Evolutionary conservation across 2,888 invertebrate genomes (phyloP).

Genomic region (Erebia aethiops): DNA sequence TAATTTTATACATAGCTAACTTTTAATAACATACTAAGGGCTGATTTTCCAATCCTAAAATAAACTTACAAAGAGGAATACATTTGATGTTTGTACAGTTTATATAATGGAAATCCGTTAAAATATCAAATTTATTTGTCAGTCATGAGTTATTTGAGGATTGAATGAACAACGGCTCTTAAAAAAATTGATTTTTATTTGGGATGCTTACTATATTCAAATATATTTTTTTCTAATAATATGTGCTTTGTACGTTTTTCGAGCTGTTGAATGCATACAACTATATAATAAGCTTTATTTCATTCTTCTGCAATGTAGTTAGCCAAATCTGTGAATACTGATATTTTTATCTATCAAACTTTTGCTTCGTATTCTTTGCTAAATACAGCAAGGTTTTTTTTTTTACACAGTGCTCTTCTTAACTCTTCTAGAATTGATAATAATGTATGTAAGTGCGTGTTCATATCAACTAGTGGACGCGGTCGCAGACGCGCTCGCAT

Average conservation of each 20-base stretch:
- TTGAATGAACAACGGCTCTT: not conserved
- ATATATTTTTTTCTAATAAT: not conserved
- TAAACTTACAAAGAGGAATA: no score
- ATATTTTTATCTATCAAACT: not conserved
- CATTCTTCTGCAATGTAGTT: not conserved
- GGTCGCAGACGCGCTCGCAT: no score
- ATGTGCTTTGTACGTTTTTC: not conserved
- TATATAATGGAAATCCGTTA: no score
- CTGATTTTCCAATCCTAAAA: no score
- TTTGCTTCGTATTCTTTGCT: not conserved
- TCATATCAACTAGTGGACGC: no score
- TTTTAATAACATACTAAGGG: not conserved
- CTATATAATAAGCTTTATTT: not conserved
- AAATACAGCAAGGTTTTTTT: not conserved
- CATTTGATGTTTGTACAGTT: no score
- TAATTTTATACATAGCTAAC: not conserved
- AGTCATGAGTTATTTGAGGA: no score
- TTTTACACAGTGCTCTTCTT: slow-evolving; percentile 1
- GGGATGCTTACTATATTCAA: not conserved
- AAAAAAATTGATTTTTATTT: not conserved
- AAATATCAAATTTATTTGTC: no score
- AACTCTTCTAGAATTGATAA: not conserved
- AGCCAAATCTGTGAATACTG: not conserved
- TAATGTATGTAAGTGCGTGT: no score
- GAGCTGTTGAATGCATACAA: not conserved